These are phyloP conservation scores for Acropternis orthonyx DNA, from an alignment of 2,797 vertebrate genomes.

Conservation along the genomic window DNA sequence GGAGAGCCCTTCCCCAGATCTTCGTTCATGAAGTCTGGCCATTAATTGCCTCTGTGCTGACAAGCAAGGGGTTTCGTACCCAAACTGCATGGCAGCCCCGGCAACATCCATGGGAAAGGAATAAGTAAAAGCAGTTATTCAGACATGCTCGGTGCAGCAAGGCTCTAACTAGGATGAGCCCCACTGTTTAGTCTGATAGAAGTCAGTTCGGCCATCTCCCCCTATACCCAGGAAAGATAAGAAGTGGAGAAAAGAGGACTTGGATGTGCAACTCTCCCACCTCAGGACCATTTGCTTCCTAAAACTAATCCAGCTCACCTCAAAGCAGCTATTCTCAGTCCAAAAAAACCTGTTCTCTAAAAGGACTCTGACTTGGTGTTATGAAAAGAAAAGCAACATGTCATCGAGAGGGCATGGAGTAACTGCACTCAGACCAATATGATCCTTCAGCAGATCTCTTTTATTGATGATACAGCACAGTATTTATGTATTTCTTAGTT, in stretches of 20 bases:
- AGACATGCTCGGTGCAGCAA: neutral
- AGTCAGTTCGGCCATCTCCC: neutral
- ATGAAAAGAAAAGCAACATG: neutral
- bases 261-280: neutral
- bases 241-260: neutral
- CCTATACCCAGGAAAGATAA: neutral
- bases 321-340: neutral
- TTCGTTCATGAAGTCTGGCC: no score
- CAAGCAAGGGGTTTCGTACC: neutral
- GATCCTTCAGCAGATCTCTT: no score
- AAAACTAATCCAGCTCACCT: neutral
- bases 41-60: neutral
- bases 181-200: neutral
- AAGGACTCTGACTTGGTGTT: neutral
- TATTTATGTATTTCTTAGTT: no score
- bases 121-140: neutral
- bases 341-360: neutral
- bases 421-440: no score
- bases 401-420: no score
- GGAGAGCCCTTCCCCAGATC: no score
- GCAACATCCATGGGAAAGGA: neutral
- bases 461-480: no score
- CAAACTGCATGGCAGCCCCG: neutral
- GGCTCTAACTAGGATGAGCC: neutral
- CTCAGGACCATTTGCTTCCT: neutral